phyloP scores from a whole-genome alignment of 2,113 vertebrate species.

The Mormyrus iriodes region DNA sequence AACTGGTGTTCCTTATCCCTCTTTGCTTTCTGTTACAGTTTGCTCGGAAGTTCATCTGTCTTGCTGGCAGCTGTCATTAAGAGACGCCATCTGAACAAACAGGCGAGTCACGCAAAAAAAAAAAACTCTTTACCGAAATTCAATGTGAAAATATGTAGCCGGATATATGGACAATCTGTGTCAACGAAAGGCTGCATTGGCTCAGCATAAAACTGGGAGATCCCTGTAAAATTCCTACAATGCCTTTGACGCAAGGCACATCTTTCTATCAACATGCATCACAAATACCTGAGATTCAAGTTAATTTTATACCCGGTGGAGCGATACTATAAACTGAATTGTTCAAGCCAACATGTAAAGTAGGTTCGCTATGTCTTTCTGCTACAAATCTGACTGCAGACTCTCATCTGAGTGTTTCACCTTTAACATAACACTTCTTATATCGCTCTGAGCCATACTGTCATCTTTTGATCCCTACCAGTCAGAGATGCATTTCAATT shows the following conservation, averaged over 20 bases:
- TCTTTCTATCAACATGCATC: not conserved
- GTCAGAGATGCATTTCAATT: not conserved
- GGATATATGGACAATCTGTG: not conserved
- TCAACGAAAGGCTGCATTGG: not conserved
- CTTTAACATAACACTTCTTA: not conserved
- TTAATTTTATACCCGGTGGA: too few species aligned
- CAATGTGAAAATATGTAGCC: not conserved
- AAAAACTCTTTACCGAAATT: not conserved
- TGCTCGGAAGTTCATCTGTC: slow-evolving; percentile 62
- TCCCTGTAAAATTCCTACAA: not conserved
- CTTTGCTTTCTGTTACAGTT: slow-evolving; percentile 42
- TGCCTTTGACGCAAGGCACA: not conserved
- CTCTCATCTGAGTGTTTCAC: not conserved
- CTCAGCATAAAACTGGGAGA: not conserved
- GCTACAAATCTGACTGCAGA: not conserved
- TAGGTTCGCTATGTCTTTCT: not conserved
- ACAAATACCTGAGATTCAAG: not conserved
- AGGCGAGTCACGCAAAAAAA: slow-evolving; percentile 44
- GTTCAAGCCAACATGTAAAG: not conserved
- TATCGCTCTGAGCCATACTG: not conserved
- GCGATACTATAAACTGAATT: not conserved
- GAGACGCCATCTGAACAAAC: slow-evolving; percentile 49
- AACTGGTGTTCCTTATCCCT: not conserved
- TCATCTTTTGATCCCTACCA: not conserved
- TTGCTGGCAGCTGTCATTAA: slow-evolving; percentile 53